phyloP scores from a whole-genome alignment of 1,140 invertebrate species.

The Psilanteris sp. region DNA sequence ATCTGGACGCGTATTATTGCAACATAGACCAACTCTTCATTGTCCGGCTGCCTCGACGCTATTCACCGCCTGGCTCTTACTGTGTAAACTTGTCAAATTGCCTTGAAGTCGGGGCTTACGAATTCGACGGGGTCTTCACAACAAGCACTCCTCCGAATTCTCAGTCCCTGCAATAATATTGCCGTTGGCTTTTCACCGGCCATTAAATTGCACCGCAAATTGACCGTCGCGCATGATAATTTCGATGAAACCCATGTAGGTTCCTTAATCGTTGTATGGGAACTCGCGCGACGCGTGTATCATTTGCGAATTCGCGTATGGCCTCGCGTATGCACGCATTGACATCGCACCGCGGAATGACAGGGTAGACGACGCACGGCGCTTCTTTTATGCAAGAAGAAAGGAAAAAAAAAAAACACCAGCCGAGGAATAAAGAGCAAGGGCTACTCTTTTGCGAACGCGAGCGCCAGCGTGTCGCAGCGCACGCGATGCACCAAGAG shows the following conservation, averaged over 20 bases:
- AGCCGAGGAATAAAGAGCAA: constrained; percentile 16
- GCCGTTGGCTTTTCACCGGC: constrained; percentile 16
- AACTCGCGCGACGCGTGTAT: constrained; percentile 9
- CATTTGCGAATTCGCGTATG: constrained; percentile 31
- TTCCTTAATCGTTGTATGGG: constrained; percentile 29
- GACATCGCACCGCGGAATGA: constrained; percentile 53
- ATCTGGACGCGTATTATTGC: constrained; percentile 4
- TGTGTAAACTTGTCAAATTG: constrained; percentile 8
- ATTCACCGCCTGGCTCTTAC: not conserved
- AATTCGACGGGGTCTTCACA: not conserved
- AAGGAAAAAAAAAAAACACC: too few relatives aligned
- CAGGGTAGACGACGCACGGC: constrained; percentile 41
- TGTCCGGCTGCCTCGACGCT: not conserved
- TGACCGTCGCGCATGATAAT: not conserved
- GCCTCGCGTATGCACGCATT: constrained; percentile 51
- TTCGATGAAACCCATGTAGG: constrained; percentile 1
- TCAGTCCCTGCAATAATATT: not conserved
- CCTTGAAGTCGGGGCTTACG: not conserved
- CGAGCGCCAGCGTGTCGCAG: not conserved
- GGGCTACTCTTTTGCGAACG: constrained; percentile 45
- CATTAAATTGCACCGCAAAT: constrained; percentile 23
- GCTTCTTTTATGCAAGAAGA: constrained; percentile 29
- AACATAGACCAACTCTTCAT: constrained; percentile 14
- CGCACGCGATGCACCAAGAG: constrained; percentile 55
- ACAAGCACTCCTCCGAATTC: constrained; percentile 1